Evolutionary conservation across 2,888 invertebrate genomes (phyloP), one percentile per base, ranked within the genome.

Genomic region (Nomada goodeniana): DNA sequence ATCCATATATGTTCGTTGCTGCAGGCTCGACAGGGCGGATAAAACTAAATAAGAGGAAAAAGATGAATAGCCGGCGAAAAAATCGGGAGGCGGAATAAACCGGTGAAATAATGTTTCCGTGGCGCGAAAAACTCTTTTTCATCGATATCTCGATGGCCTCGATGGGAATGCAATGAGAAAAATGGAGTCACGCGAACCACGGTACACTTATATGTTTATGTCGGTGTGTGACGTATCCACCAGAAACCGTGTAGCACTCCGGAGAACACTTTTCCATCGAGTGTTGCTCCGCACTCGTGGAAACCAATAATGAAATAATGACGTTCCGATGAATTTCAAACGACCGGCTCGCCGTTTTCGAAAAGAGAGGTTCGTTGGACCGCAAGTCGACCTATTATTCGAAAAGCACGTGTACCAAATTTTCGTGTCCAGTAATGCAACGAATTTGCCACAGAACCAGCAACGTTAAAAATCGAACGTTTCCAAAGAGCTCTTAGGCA

Each of bases 71-170:
- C 7, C 36, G 5, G 7, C 4, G 18, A 5, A 15, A 15, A 42
- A 23, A 42, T 23, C 20, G 18, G 55, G n/a, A 13, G 2, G 11
- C n/a, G 11, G 3, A 18, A 15, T 65, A 29, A 55, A 47, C 29
- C 67, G 53, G 29, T 67, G 76, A 47, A 76, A 72, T 80, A 82
- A 82, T 55, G 74, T 80, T 83, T 76, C 70, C 57, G 65, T 60
- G 72, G 65, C 2, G 69, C 13, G 52, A 50, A 59, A 77, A 63
- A 73, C 44, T 60, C 65, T 73, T 76, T 76, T 44, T 57, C 29
- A 61, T 73, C 80, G 57, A 52, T 59, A 47, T 73, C 67, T 71
- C 55, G 53, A 83, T 77, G 64, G 72, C 20, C 64, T 72, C 44
- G 52, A 36, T 47, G 59, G 64, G 50, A 68, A 77, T 52, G 47